Conservation (phyloP, 2,888 invertebrate species). For the Heteromurus nitidus region DNA sequence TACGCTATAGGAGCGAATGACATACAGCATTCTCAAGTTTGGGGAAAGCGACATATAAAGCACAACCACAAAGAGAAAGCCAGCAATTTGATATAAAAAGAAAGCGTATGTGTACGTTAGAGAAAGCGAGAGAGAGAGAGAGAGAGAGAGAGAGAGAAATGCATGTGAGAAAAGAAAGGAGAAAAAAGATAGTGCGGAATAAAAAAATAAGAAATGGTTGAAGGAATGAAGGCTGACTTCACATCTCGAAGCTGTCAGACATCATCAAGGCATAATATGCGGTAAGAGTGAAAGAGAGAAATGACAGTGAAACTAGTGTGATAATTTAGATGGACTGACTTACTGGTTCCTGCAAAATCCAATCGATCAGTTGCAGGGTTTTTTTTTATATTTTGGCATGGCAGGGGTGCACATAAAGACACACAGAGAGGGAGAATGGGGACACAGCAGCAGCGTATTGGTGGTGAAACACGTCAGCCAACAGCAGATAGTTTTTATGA, state of each 20-base stretch:
- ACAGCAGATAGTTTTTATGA: constrained; percentile 55
- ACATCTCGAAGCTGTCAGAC: constrained; percentile 63
- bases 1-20: no score
- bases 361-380: constrained; percentile 68
- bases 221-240: constrained; percentile 57
- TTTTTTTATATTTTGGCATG: constrained; percentile 62
- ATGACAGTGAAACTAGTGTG: constrained; percentile 56
- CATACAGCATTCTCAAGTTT: no score
- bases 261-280: constrained; percentile 54
- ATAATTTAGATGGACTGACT: constrained; percentile 70
- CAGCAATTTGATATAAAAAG: not conserved
- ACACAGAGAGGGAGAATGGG: constrained; percentile 49
- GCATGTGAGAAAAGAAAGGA: not conserved
- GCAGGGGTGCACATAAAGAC: constrained; percentile 60
- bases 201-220: constrained; percentile 47
- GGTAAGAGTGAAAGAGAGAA: constrained; percentile 56
- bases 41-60: constrained; percentile 4
- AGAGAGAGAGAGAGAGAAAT: not conserved
- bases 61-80: not conserved
- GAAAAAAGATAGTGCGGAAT: constrained; percentile 16
- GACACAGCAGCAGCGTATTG: constrained; percentile 53
- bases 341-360: constrained; percentile 73
- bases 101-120: not conserved
- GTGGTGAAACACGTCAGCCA: constrained; percentile 60
- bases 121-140: not conserved